These are phyloP conservation scores for Otus sunia DNA, from an alignment of 2,113 vertebrate genomes.

Conservation along the genomic window DNA sequence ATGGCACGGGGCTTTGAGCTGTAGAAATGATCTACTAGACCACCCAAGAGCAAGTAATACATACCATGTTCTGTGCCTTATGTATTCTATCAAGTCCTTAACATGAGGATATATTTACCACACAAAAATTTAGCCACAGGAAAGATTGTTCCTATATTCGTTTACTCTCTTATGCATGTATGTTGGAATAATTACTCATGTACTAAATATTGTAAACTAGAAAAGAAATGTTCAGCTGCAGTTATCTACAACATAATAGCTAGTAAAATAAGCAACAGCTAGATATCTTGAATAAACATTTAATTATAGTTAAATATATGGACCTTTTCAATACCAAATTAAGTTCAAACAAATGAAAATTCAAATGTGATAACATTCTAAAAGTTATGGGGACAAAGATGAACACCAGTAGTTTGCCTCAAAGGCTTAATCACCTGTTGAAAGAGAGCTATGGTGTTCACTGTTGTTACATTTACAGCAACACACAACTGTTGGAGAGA, in stretches of 20 bases:
- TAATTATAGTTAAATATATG: background rate
- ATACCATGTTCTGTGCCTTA: background rate
- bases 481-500: background rate
- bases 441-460: constrained; percentile 31
- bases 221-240: background rate
- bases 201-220: background rate
- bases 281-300: constrained; percentile 2
- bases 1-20: background rate
- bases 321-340: background rate
- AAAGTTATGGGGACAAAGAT: background rate
- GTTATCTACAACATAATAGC: background rate
- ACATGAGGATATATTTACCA: constrained; percentile 22
- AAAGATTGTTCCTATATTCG: background rate
- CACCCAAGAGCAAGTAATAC: constrained; percentile 43
- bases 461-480: constrained; percentile 17
- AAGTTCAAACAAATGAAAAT: constrained; percentile 28
- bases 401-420: background rate
- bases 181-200: background rate
- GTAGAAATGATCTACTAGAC: background rate
- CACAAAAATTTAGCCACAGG: constrained; percentile 27
- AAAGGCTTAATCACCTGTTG: constrained; percentile 47
- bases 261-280: background rate
- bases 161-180: background rate
- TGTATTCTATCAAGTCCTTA: constrained; percentile 35
- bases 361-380: constrained; percentile 25